These are phyloP conservation scores for Chrysopilus asiliformis DNA, from an alignment of 2,888 invertebrate genomes.

Conservation along the genomic window DNA sequence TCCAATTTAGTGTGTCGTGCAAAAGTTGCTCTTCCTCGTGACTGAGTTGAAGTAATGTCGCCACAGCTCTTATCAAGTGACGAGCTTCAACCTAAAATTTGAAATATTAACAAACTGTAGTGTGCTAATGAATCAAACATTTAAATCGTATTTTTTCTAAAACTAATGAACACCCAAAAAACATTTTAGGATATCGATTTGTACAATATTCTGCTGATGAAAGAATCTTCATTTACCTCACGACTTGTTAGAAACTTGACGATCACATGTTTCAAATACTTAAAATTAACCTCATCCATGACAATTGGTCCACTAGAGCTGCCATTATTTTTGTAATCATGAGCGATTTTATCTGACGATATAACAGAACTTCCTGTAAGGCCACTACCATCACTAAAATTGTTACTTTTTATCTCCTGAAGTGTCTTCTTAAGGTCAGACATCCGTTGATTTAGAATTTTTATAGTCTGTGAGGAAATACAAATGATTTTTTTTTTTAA, in stretches of 20 bases:
- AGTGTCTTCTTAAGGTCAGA: conserved; percentile 84
- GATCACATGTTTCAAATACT: conserved; percentile 84
- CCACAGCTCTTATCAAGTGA: conserved; percentile 78
- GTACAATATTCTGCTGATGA: neutral
- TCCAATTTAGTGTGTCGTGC: conserved; percentile 39
- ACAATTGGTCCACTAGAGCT: conserved; percentile 22
- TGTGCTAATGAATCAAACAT: conserved; percentile 1
- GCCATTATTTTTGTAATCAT: conserved; percentile 6
- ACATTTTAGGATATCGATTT: neutral
- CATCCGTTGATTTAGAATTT: conserved; percentile 74
- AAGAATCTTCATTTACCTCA: conserved; percentile 49
- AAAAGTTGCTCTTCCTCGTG: conserved; percentile 78
- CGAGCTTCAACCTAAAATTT: conserved; percentile 53
- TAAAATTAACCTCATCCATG: conserved; percentile 60
- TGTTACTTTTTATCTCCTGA: conserved; percentile 53
- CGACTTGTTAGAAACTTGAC: conserved; percentile 83
- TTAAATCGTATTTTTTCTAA: neutral
- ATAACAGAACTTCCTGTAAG: conserved; percentile 6
- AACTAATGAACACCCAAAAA: neutral
- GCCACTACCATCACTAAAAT: conserved; percentile 9
- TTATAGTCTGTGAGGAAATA: conserved; percentile 56
- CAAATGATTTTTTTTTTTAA: conserved; percentile 4
- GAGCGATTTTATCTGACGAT: conserved; percentile 6
- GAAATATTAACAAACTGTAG: too few relatives aligned
- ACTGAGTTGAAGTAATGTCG: conserved; percentile 67